Conservation (phyloP, 2,113 vertebrate genomes). For the Brachypodius melanocephalos region DNA sequence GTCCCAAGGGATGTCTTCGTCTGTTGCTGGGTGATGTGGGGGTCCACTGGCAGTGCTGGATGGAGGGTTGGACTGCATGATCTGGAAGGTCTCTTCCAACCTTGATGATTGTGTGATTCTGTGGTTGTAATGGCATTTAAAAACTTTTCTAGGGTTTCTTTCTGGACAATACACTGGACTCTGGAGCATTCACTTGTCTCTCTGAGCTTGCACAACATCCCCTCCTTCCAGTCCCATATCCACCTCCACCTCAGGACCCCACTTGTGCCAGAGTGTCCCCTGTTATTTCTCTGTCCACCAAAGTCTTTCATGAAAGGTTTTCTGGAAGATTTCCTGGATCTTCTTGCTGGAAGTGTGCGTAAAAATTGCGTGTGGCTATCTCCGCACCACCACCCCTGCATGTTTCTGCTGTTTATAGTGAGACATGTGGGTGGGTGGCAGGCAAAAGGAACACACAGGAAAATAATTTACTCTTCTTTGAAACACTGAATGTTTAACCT, state of each 20-base stretch:
- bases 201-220: not conserved
- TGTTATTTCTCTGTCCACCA: not conserved
- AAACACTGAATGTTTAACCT: not conserved
- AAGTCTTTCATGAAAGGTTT: not conserved
- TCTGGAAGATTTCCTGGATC: not conserved
- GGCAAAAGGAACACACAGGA: constrained; percentile 19
- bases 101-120: not conserved
- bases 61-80: not conserved
- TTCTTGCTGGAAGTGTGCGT: not conserved
- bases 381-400: not conserved
- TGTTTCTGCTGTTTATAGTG: not conserved
- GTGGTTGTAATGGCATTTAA: not conserved
- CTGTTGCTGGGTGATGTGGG: not conserved
- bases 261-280: not conserved
- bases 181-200: too few relatives aligned
- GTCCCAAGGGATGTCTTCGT: not conserved
- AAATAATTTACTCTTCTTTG: not conserved
- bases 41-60: too few relatives aligned
- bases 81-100: not conserved
- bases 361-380: not conserved
- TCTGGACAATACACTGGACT: not conserved
- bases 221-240: not conserved
- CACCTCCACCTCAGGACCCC: not conserved
- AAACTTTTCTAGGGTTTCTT: not conserved
- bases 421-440: not conserved